Evolutionary conservation across 1,140 invertebrate species (phyloP).

Genomic region (Oscheius sp.): DNA sequence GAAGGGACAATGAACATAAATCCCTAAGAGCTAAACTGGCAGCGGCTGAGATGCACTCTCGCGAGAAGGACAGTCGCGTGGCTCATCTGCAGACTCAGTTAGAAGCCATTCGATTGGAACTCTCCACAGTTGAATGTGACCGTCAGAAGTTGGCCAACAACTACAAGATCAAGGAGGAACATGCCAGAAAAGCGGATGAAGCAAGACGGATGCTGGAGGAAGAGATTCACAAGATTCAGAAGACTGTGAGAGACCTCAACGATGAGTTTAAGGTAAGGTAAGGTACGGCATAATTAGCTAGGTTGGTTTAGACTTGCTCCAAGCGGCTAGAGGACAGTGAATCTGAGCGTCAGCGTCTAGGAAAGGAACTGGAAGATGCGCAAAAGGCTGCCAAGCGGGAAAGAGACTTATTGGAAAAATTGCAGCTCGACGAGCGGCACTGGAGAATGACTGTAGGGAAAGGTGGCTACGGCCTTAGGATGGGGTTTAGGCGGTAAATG

Average conservation of each 20-base stretch:
- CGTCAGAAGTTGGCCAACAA: constrained; percentile 14
- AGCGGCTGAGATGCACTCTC: constrained; percentile 23
- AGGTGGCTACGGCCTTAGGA: not conserved
- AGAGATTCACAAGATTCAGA: not conserved
- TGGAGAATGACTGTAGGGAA: constrained; percentile 15
- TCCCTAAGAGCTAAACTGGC: constrained; percentile 25
- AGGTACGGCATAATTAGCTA: too few relatives aligned
- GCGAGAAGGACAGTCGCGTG: constrained; percentile 32
- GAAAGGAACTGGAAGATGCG: not conserved
- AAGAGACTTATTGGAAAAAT: constrained; percentile 9
- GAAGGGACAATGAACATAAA: constrained; percentile 21
- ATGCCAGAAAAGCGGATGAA: constrained; percentile 14
- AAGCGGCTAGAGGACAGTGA: not conserved
- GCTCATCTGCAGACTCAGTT: constrained; percentile 24
- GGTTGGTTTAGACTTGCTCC: not conserved
- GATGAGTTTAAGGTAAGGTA: not conserved
- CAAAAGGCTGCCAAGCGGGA: constrained; percentile 6
- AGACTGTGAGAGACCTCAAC: not conserved
- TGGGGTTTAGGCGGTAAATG: constrained; percentile 1
- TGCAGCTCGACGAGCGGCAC: not conserved
- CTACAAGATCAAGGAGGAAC: constrained; percentile 8
- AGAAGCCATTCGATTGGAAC: not conserved
- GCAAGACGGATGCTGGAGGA: constrained; percentile 2
- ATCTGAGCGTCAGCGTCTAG: not conserved
- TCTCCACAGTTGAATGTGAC: not conserved